Conservation (phyloP, 2,113 vertebrate genomes). For the Eulemur macaco region DNA sequence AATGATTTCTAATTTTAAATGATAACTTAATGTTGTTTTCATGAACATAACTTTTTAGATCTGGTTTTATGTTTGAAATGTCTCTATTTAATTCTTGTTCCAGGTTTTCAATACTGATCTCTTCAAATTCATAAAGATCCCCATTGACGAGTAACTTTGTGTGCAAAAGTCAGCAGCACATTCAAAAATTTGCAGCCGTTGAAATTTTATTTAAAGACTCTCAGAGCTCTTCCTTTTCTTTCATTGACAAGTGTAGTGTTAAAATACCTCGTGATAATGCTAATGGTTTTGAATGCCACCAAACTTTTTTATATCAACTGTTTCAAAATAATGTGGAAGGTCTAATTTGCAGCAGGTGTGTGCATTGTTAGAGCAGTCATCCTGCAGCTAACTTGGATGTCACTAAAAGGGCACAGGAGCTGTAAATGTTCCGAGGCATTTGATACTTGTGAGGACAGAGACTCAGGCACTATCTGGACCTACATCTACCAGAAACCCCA, state of each 20-base stretch:
- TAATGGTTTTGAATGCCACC: conserved; percentile 54
- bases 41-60: neutral
- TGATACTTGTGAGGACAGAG: neutral
- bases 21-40: neutral
- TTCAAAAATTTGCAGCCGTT: conserved; percentile 15
- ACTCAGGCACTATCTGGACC: neutral
- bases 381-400: neutral
- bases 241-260: conserved; percentile 47
- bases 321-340: conserved; percentile 46
- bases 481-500: neutral
- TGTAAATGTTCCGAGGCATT: neutral
- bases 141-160: conserved; percentile 53
- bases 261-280: conserved; percentile 53
- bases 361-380: neutral
- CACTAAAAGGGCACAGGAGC: neutral
- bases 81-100: neutral
- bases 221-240: conserved; percentile 45
- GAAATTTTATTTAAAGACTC: conserved; percentile 59
- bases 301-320: neutral
- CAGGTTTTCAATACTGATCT: conserved; percentile 36
- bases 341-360: neutral
- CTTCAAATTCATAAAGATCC: conserved; percentile 61
- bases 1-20: conserved; percentile 7
- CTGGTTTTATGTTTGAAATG: neutral
- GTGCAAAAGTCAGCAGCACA: neutral